Percentiles rank a stretch among this genome's conserved stretches.
Conservation (phyloP, 2,113 vertebrate species). For the Edolisoma coerulescens region DNA sequence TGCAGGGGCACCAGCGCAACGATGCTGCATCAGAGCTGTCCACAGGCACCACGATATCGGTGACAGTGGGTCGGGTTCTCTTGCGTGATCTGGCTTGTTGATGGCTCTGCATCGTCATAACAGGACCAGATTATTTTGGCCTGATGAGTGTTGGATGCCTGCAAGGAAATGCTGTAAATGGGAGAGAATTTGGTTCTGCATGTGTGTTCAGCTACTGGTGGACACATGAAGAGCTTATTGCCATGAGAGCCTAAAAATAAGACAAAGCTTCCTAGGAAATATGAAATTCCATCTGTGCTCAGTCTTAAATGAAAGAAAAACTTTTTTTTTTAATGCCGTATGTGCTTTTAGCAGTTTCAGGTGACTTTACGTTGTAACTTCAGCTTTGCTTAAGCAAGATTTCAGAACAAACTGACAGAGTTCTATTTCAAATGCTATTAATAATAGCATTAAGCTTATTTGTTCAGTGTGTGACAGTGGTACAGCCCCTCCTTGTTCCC, state of each 20-base stretch:
- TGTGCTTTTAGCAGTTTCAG: not conserved
- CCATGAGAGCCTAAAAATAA: not conserved
- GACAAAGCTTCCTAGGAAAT: not conserved
- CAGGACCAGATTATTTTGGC: not conserved
- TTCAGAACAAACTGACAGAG: not conserved
- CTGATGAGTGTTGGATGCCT: not conserved
- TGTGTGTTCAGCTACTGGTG: not conserved
- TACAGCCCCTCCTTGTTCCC: not conserved
- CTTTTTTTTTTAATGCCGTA: not conserved
- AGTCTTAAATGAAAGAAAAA: not conserved
- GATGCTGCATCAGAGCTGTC: not conserved
- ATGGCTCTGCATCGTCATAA: not conserved
- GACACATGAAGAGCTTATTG: not conserved
- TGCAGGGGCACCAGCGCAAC: fast-evolving
- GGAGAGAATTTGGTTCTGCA: not conserved
- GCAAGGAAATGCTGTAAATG: not conserved
- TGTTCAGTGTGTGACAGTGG: not conserved
- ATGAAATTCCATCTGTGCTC: not conserved
- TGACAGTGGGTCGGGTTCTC: not conserved
- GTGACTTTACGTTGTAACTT: not conserved
- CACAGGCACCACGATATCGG: fast-evolving
- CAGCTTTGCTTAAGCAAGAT: not conserved
- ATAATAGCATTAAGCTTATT: not conserved
- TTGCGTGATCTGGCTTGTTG: not conserved
- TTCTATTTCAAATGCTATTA: not conserved